phyloP scores from a whole-genome alignment of 2,888 invertebrate genomes.

The Dynastes maya region DNA sequence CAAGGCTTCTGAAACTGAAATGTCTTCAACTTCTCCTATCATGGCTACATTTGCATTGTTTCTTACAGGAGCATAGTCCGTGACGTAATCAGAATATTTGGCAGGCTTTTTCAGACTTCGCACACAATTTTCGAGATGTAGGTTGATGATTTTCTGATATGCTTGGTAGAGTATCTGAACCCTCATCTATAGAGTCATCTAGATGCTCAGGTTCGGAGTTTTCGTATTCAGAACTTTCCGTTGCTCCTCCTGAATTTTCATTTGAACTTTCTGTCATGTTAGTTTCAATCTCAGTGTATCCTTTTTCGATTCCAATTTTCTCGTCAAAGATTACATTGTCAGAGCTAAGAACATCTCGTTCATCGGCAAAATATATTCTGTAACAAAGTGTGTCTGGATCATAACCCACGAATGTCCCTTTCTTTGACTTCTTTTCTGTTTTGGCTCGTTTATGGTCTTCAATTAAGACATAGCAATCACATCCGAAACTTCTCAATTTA shows the following conservation, averaged over 20 bases:
- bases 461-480: constrained; percentile 31
- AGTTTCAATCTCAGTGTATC: background rate
- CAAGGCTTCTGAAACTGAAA: too few species aligned
- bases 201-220: background rate
- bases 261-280: background rate
- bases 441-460: constrained; percentile 44
- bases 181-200: too few species aligned
- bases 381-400: constrained; percentile 49
- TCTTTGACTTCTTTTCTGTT: constrained; percentile 52
- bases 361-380: constrained; percentile 51
- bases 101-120: constrained; percentile 4
- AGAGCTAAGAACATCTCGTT: constrained; percentile 49
- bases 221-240: background rate
- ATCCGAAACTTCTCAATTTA: constrained; percentile 53
- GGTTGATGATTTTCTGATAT: background rate
- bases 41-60: background rate
- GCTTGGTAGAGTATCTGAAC: background rate
- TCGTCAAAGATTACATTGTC: constrained; percentile 54
- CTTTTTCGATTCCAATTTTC: background rate
- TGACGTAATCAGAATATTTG: background rate
- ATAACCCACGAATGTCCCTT: constrained; percentile 55
- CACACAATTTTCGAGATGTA: background rate
- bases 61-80: background rate
- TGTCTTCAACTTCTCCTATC: background rate
- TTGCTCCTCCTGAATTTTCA: too few species aligned